A percentile compares a stretch with the other conserved stretches of the same genome.
phyloP scores from a whole-genome alignment of 2,888 invertebrate genomes.

The Apantesis nais region DNA sequence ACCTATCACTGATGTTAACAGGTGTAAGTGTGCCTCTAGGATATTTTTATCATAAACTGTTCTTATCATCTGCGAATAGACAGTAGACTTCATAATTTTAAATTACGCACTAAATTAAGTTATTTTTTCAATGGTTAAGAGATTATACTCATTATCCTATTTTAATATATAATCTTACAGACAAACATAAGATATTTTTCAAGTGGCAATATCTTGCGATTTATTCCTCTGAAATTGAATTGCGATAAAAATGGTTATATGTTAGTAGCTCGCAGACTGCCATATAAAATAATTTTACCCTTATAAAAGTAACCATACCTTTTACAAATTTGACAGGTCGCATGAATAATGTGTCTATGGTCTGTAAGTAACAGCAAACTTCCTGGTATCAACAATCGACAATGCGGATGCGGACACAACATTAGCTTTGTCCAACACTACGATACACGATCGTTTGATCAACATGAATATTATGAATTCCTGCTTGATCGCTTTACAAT shows the following conservation, averaged over 20 bases:
- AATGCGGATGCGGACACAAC: slow-evolving; percentile 38
- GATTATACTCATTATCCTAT: not conserved
- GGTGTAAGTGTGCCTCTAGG: not conserved
- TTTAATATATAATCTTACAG: no score
- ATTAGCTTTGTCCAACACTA: slow-evolving; percentile 34
- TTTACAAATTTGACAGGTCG: slow-evolving; percentile 17
- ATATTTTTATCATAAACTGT: not conserved
- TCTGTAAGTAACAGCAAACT: slow-evolving; percentile 28
- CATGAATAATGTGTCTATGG: slow-evolving; percentile 30
- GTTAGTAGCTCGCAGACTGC: not conserved
- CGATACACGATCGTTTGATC: slow-evolving; percentile 29
- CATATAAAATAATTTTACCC: not conserved
- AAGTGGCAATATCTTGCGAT: no score
- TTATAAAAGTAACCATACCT: not conserved
- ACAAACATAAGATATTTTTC: no score
- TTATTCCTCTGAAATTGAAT: no score
- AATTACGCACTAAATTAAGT: no score
- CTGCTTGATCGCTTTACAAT: slow-evolving; percentile 8
- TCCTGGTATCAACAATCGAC: slow-evolving; percentile 34
- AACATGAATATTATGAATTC: slow-evolving; percentile 2
- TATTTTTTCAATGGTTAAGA: no score
- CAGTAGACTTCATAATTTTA: not conserved
- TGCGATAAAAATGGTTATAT: not conserved
- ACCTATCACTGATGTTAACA: not conserved
- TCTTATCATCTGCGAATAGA: not conserved